phyloP scores from a whole-genome alignment of 2,113 vertebrate species.

The Phylloscopus whistleri region DNA sequence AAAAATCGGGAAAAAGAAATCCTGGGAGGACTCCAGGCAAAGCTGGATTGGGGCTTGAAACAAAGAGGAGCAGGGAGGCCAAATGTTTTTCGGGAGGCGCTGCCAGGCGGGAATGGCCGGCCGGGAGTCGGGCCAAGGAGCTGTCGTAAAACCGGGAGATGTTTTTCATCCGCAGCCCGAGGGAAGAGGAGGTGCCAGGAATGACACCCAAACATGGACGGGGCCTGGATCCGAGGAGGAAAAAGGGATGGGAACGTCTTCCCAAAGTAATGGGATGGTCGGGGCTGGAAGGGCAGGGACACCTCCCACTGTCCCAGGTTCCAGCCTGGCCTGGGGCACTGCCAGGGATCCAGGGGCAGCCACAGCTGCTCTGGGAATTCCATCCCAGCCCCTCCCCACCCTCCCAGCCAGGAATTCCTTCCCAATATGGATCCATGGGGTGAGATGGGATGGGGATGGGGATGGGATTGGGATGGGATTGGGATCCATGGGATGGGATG shows the following conservation, averaged over 20 bases:
- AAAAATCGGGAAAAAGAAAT: fast-evolving
- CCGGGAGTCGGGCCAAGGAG: neutral
- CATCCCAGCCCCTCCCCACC: neutral
- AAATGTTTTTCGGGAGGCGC: neutral
- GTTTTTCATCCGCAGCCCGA: neutral
- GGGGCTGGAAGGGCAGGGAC: neutral
- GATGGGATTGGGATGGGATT: too few relatives aligned
- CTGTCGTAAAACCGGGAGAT: neutral
- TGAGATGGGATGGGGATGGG: too few relatives aligned
- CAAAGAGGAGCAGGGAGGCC: neutral
- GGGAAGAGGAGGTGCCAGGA: fast-evolving
- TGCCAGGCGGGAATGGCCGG: neutral
- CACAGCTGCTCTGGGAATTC: neutral
- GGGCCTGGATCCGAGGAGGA: fast-evolving
- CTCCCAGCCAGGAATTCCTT: neutral
- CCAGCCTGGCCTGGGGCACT: fast-evolving
- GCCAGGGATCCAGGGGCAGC: neutral
- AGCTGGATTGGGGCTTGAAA: neutral
- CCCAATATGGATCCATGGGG: neutral
- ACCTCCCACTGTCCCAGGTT: fast-evolving
- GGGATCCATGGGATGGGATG: too few relatives aligned
- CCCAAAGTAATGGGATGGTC: fast-evolving
- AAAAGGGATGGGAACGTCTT: neutral
- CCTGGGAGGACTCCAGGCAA: neutral
- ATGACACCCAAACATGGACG: fast-evolving